Evolutionary conservation across 2,113 vertebrate species (phyloP), one percentile per base, ranked within the genome.

Genomic region (Anhinga rufa): DNA sequence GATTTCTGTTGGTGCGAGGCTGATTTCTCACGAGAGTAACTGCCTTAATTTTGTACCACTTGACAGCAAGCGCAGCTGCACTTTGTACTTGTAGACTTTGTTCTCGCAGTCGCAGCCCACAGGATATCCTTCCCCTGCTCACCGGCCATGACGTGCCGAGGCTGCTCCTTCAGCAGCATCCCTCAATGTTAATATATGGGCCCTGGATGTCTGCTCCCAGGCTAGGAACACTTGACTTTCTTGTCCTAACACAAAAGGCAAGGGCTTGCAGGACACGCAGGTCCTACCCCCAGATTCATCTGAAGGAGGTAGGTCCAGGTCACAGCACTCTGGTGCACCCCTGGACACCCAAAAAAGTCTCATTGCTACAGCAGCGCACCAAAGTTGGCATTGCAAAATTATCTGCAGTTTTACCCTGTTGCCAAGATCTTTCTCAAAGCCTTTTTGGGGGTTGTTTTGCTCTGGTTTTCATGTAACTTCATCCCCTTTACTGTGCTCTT

Each of bases 141-240:
- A 0, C 40, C 1, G 1, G 36, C 28, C 10, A 2, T 13, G 1
- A 48, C 2, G 0, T 4, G 1, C 26, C 1, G 0, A 72, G 82
- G 66, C 52, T 86, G n/a, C 32, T 95, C 24, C 58, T 72, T 31
- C 69, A 87, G 49, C 44, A 55, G 34, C 55, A 54, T 19, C 42
- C 58, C 12, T 78, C 42, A 42, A 5, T 69, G 25, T 25, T 49
- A 25, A 26, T 55, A 21, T 6, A 16, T 3, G 7, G 32, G n/a
- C 42, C 2, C 4, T 17, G 17, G n/a, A 8, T 51, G 2, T 22
- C 32, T 72, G 9, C 36, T 58, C 42, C 0, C 0, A 42, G 32
- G 25, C 26, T 32, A 69, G n/a, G 72, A 90, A 69, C 7, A 0
- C 14, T 82, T 68, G 19, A 44, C 48, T 79, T 79, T 15, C 44